phyloP scores from a whole-genome alignment of 2,888 invertebrate species.

The Catocala fraxini region DNA sequence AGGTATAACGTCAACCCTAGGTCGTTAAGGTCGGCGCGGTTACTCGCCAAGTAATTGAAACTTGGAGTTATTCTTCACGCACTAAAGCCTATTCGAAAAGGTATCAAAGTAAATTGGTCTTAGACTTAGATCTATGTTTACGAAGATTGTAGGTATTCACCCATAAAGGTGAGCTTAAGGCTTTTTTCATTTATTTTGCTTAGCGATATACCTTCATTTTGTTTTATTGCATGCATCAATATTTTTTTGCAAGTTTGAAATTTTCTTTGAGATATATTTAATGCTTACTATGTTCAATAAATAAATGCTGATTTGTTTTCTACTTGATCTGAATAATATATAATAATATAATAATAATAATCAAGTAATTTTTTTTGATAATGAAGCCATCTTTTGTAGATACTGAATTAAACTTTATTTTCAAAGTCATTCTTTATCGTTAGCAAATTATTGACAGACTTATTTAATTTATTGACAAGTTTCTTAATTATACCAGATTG shows the following conservation, averaged over 20 bases:
- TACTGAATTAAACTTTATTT: no score
- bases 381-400: no score
- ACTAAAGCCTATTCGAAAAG: constrained; percentile 1
- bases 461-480: no score
- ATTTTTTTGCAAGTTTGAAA: neutral
- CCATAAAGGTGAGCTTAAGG: neutral
- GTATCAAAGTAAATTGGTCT: constrained; percentile 9
- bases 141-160: neutral
- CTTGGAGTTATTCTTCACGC: neutral
- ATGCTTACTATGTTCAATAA: no score
- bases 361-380: no score
- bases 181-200: neutral
- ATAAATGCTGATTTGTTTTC: no score
- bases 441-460: no score
- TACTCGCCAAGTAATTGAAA: constrained; percentile 10
- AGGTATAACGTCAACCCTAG: constrained; percentile 6
- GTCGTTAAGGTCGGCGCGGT: constrained; percentile 11
- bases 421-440: no score
- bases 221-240: neutral
- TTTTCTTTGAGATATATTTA: no score
- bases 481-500: no score
- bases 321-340: no score
- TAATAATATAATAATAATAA: no score
- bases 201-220: neutral
- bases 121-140: neutral